Base-by-base conservation (phyloP, 2,113 vertebrate species). In the Nothobranchius furzeri region DNA sequence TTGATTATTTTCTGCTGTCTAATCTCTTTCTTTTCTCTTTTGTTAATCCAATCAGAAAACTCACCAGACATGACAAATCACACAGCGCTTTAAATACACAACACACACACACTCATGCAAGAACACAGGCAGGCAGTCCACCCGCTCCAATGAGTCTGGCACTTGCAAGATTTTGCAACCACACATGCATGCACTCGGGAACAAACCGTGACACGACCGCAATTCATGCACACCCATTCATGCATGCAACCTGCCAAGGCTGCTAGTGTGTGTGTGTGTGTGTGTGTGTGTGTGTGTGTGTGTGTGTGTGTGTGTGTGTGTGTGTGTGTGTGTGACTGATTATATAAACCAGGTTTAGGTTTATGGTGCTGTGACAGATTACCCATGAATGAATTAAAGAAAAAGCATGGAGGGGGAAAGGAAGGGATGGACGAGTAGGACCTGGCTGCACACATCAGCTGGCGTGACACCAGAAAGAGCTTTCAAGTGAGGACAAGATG, bases 321-420 rank as follows among this genome's bases (percentile, higher is more conserved):
- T 37, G 36, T 37, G 36, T 37, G 43, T 51, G 51, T 74, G 43
- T 70, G 46, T 35, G 60, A 75, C 76, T 84, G 83, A 88, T 90
- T 86, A 90, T 73, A 67, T 85, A 79, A 85, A 0, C 7, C 57
- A 77, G 62, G 85, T 85, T 86, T 66, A 60, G 78, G 64, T 80
- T 85, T 71, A 76, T 54, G 71, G 61, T 70, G 60, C 73, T 57
- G 60, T 2, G 37, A 68, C 77, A 76, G 79, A 86, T 86, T 87
- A 85, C 12, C 20, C 51, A 58, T 30, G 66, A 60, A 75, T 56
- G 56, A 76, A 68, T 35, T 43, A 52, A 53, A 73, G 57, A 57
- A 25, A 59, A 76, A 62, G 61, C 17, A 63, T 60, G 46, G 11
- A 14, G 10, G 8, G 1, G 17, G 14, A 12, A 45, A 56, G 4